Evolutionary conservation across 2,797 vertebrate species (phyloP).

Genomic region (Percopsis omiscomaycus): DNA sequence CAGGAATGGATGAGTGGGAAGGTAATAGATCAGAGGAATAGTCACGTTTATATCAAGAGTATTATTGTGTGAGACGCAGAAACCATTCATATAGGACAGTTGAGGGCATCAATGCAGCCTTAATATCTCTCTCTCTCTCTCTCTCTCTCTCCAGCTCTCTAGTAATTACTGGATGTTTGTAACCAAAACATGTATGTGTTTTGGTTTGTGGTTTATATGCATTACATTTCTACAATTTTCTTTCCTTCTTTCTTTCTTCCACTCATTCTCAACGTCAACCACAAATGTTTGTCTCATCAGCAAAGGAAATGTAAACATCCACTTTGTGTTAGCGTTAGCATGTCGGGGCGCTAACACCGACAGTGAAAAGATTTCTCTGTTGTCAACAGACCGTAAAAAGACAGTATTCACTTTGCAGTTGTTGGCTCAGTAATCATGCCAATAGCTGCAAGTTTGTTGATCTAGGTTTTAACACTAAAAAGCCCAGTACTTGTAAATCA

Average conservation of each 20-base stretch:
- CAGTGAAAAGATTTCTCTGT: background rate
- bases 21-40: background rate
- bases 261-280: background rate
- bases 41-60: no score
- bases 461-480: no score
- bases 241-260: background rate
- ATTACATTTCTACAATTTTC: background rate
- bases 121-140: background rate
- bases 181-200: background rate
- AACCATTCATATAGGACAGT: slow-evolving; percentile 9
- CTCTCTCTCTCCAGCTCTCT: background rate
- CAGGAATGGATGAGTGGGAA: background rate
- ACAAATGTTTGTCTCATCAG: background rate
- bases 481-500: no score
- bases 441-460: no score
- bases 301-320: background rate
- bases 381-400: background rate
- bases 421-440: no score
- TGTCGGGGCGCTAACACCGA: background rate
- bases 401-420: no score
- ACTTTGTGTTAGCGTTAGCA: background rate
- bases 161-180: background rate
- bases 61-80: slow-evolving; percentile 21
- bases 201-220: background rate
- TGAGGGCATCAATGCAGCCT: background rate